Conservation (phyloP, 2,797 vertebrate genomes). For the Takifugu ocellatus region DNA sequence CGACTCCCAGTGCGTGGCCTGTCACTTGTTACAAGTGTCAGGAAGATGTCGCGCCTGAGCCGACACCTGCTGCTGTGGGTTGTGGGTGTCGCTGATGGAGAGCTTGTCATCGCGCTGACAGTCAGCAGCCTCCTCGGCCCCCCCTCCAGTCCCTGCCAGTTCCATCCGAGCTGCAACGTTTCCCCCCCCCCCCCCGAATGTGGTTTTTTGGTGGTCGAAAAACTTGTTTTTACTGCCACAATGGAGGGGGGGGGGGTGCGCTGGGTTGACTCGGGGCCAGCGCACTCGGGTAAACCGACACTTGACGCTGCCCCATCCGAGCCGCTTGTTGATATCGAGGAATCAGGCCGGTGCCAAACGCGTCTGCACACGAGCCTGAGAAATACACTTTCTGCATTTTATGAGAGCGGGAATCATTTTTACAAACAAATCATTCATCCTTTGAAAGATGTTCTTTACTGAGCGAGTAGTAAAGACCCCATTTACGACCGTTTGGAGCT, state of each 20-base stretch:
- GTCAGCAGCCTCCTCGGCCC: slow-evolving; percentile 6
- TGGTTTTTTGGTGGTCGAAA: too few relatives aligned
- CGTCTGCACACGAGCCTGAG: not conserved
- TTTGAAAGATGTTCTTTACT: slow-evolving; percentile 11
- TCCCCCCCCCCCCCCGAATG: too few relatives aligned
- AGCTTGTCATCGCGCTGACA: slow-evolving; percentile 9
- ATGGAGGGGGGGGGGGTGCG: too few relatives aligned
- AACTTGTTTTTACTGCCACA: too few relatives aligned
- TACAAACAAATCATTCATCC: slow-evolving; percentile 17
- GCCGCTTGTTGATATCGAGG: slow-evolving; percentile 43
- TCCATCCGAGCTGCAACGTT: too few relatives aligned
- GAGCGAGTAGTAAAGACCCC: slow-evolving; percentile 7
- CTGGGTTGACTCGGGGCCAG: too few relatives aligned
- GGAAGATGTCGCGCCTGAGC: slow-evolving; percentile 48
- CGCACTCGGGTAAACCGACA: slow-evolving; percentile 43
- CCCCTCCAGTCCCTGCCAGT: not conserved
- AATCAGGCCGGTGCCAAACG: slow-evolving; percentile 24
- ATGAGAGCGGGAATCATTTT: slow-evolving; percentile 10
- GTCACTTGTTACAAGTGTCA: slow-evolving; percentile 56
- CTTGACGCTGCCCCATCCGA: slow-evolving; percentile 30
- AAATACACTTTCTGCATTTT: not conserved
- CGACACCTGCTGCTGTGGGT: not conserved
- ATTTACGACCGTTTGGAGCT: too few relatives aligned
- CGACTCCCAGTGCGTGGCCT: slow-evolving; percentile 16
- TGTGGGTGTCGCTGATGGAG: slow-evolving; percentile 20